These are phyloP conservation scores for Lutjanus campechanus DNA, from an alignment of 2,797 vertebrate species.

Conservation along the genomic window DNA sequence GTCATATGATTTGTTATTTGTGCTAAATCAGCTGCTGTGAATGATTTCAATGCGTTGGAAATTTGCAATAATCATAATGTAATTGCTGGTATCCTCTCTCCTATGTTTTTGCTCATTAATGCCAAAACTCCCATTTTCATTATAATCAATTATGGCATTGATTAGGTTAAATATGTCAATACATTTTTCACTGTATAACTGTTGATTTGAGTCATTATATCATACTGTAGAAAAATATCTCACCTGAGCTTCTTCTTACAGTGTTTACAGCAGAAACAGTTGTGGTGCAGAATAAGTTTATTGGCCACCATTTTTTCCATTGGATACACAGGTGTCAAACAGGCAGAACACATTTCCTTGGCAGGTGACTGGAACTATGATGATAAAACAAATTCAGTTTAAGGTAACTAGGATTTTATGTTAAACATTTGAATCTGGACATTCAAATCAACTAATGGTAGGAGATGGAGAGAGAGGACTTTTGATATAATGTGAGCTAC, in stretches of 20 bases:
- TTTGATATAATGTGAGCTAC: neutral
- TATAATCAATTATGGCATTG: neutral
- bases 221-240: conserved; percentile 63
- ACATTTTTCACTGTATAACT: neutral
- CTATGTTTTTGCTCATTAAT: neutral
- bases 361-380: conserved; percentile 79
- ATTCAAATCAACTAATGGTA: neutral
- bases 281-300: conserved; percentile 84
- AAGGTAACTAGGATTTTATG: neutral
- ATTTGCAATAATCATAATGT: neutral
- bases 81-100: neutral
- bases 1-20: neutral
- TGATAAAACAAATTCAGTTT: conserved; percentile 56
- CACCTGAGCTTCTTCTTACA: conserved; percentile 91
- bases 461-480: neutral
- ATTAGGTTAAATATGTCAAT: conserved; percentile 3
- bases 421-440: conserved; percentile 6
- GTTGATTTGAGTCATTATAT: conserved; percentile 8
- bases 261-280: conserved; percentile 90
- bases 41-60: conserved; percentile 17
- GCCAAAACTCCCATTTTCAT: neutral
- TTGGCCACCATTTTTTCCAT: conserved; percentile 86
- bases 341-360: conserved; percentile 87
- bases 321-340: conserved; percentile 86
- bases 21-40: neutral